These are phyloP conservation scores for Nasonovia ribisnigri DNA, from an alignment of 2,888 invertebrate genomes.

Conservation along the genomic window DNA sequence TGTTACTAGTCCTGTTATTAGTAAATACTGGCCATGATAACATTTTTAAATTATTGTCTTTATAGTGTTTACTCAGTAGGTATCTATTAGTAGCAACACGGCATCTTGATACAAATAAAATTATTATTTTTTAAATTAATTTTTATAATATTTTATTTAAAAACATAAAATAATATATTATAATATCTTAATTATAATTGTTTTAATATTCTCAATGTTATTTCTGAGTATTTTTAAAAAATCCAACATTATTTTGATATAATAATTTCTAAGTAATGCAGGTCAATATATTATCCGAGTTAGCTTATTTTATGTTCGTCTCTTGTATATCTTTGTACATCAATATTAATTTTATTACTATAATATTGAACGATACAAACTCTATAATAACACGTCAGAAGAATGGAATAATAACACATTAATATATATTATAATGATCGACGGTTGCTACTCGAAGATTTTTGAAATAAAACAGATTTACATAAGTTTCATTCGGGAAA, in stretches of 20 bases:
- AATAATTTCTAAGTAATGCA: neutral
- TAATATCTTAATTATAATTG: neutral
- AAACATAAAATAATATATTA: neutral
- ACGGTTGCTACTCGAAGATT: neutral
- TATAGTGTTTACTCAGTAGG: neutral
- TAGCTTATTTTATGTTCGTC: neutral
- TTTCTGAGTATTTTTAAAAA: neutral
- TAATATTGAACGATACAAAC: neutral
- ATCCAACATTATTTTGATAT: neutral
- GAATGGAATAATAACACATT: neutral
- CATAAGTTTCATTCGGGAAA: neutral
- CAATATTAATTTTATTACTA: constrained; percentile 1
- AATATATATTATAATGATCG: neutral
- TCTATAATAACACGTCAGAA: neutral
- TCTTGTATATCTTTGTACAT: too few species aligned
- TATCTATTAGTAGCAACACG: neutral
- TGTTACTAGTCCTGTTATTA: neutral
- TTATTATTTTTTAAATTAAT: neutral
- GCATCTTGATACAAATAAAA: neutral
- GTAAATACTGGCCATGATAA: neutral
- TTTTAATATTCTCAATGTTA: neutral
- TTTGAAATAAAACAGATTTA: neutral
- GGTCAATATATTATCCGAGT: neutral
- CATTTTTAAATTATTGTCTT: neutral
- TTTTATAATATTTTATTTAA: neutral